Evolutionary conservation across 2,797 vertebrate genomes (phyloP).

Genomic region (Buphagus erythrorhynchus): DNA sequence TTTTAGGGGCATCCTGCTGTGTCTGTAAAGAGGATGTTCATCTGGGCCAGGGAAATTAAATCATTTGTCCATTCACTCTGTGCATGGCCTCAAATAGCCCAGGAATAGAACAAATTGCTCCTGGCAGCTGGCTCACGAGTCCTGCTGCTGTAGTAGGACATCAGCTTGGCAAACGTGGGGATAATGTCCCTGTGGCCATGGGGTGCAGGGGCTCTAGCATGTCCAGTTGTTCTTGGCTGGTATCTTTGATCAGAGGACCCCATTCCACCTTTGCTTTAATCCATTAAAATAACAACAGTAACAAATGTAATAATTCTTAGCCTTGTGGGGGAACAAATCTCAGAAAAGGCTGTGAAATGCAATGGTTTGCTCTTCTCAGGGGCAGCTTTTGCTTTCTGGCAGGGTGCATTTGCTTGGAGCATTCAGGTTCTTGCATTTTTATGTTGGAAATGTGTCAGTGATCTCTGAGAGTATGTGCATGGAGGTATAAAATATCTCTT

Average conservation of each 20-base stretch:
- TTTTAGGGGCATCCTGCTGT: slow-evolving; percentile 24
- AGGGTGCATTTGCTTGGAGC: background rate
- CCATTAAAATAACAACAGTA: background rate
- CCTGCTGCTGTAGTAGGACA: background rate
- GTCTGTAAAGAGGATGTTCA: slow-evolving; percentile 14
- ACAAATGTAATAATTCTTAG: background rate
- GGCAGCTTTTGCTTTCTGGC: background rate
- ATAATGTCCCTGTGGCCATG: background rate
- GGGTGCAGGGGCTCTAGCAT: background rate
- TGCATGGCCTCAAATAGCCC: background rate
- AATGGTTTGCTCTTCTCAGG: background rate
- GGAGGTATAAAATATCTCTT: slow-evolving; percentile 29
- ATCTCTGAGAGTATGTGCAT: background rate
- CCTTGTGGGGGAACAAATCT: background rate
- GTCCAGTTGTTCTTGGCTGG: background rate
- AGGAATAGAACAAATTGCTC: slow-evolving; percentile 46
- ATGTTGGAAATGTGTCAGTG: background rate
- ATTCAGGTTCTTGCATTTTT: background rate
- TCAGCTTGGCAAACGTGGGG: background rate
- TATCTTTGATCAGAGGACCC: background rate
- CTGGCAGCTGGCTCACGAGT: background rate
- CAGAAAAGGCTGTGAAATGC: background rate
- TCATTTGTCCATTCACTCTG: background rate
- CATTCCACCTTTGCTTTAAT: background rate
- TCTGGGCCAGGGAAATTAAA: slow-evolving; percentile 43